phyloP scores from a whole-genome alignment of 2,888 invertebrate species.

The Nephrotoma guestfalica region DNA sequence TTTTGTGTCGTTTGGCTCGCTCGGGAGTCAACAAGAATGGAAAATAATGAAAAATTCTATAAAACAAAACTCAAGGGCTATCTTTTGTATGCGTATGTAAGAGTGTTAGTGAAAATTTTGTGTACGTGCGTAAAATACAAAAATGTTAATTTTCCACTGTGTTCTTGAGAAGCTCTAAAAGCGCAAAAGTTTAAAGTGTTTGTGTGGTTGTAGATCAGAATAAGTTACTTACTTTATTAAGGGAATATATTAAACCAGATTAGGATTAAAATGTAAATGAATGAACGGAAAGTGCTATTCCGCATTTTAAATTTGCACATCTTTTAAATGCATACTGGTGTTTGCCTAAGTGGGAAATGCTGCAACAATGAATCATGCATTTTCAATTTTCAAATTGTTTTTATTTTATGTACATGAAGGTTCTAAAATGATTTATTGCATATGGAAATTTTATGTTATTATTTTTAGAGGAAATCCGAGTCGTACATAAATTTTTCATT shows the following conservation, averaged over 20 bases:
- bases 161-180: no score
- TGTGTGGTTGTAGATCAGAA: background rate
- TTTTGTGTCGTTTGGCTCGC: background rate
- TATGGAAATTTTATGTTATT: background rate
- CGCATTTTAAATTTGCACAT: background rate
- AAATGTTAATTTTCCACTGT: background rate
- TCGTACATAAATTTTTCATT: background rate
- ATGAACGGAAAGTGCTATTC: background rate
- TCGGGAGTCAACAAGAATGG: background rate
- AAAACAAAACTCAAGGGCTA: background rate
- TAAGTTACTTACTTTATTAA: background rate
- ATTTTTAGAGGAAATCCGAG: background rate
- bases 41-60: background rate
- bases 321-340: background rate
- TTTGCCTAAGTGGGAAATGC: background rate
- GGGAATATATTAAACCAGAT: background rate
- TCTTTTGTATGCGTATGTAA: background rate
- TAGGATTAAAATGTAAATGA: background rate
- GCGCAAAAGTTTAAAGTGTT: background rate
- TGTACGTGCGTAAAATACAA: background rate
- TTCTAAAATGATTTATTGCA: background rate
- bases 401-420: background rate
- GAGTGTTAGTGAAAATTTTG: background rate
- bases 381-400: background rate
- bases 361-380: background rate